A percentile compares a stretch with the other conserved stretches of the same genome.
Conservation (phyloP, 92 coral and sea anemone species). For the Chrysogorgia sp. region DNA sequence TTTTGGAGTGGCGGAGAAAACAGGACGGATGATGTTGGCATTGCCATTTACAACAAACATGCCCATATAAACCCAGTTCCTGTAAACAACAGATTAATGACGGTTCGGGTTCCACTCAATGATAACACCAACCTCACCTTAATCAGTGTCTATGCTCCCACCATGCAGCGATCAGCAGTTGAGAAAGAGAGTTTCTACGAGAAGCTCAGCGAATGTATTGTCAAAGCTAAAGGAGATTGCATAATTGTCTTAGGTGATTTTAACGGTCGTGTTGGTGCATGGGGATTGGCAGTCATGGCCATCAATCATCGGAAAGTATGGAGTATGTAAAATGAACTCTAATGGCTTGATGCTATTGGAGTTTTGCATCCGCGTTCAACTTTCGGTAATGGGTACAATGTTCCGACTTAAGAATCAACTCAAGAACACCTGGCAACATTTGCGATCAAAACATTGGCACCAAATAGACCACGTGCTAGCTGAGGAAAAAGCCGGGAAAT, state of each 20-base stretch:
- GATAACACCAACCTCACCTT: slow-evolving; percentile 10
- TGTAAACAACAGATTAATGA: slow-evolving; percentile 38
- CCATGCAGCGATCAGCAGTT: slow-evolving; percentile 43
- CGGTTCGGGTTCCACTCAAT: slow-evolving; percentile 33
- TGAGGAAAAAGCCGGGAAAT: slow-evolving; percentile 32
- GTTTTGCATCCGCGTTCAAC: slow-evolving; percentile 50
- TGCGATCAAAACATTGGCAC: slow-evolving; percentile 61
- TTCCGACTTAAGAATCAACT: slow-evolving; percentile 51
- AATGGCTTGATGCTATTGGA: slow-evolving; percentile 60
- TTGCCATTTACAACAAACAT: slow-evolving; percentile 33
- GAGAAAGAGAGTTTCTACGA: slow-evolving; percentile 49
- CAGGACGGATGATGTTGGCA: slow-evolving; percentile 27
- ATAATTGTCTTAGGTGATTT: slow-evolving; percentile 51
- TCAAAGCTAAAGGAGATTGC: slow-evolving; percentile 8
- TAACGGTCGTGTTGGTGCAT: slow-evolving; percentile 57
- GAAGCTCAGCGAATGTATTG: slow-evolving; percentile 41
- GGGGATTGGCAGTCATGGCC: slow-evolving; percentile 58
- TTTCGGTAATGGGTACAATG: slow-evolving; percentile 59
- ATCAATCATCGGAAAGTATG: slow-evolving; percentile 52
- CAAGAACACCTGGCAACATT: slow-evolving; percentile 63
- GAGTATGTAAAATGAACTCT: slow-evolving; percentile 52
- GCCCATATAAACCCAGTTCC: slow-evolving; percentile 42
- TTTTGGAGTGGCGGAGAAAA: slow-evolving; percentile 26
- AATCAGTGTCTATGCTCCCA: slow-evolving; percentile 29
- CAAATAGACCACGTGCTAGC: slow-evolving; percentile 45